Conservation (phyloP, 1,140 invertebrate species). For the Caerostris darwini region DNA sequence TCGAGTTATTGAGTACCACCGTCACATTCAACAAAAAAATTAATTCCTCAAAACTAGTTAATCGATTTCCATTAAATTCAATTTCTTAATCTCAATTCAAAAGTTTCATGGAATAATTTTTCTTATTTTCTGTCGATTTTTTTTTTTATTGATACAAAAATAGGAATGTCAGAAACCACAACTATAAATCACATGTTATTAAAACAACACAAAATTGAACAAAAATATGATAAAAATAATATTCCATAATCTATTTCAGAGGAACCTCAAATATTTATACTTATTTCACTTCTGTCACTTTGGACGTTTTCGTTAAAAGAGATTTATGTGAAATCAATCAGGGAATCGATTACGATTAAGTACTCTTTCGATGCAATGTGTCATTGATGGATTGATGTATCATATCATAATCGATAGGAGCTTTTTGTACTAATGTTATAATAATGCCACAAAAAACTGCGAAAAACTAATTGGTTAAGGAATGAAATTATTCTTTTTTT, state of each 20-base stretch:
- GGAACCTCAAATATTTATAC: background rate
- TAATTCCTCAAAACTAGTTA: background rate
- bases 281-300: background rate
- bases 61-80: background rate
- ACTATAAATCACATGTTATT: background rate
- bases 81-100: background rate
- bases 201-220: background rate
- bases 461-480: no score
- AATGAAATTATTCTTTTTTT: no score
- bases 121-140: background rate
- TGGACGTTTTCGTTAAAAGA: background rate
- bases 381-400: slow-evolving; percentile 14
- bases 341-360: slow-evolving; percentile 7
- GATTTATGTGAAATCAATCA: slow-evolving; percentile 16
- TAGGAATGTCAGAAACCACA: background rate
- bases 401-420: background rate
- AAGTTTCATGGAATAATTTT: background rate
- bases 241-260: background rate
- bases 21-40: no score
- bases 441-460: no score
- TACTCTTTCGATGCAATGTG: background rate
- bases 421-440: no score
- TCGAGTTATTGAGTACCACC: no score
- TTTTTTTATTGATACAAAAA: no score
- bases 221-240: background rate